phyloP scores from a whole-genome alignment of 1,140 invertebrate species.

The Nixonia krombeini region DNA sequence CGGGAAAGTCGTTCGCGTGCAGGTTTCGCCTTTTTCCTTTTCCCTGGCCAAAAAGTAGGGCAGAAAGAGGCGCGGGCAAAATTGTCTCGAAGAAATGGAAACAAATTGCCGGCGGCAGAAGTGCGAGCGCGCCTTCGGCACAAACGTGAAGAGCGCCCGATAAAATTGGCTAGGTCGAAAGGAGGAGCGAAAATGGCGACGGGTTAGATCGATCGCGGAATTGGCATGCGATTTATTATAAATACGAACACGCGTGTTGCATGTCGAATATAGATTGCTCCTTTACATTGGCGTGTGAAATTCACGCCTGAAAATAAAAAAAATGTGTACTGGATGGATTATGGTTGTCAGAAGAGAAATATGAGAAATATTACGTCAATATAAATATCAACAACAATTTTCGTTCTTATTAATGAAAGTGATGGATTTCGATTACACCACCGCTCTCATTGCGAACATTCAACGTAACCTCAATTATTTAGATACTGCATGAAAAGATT shows the following conservation, averaged over 20 bases:
- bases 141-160: conserved; percentile 26
- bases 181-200: conserved; percentile 36
- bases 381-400: too few relatives aligned
- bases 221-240: conserved; percentile 26
- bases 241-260: conserved; percentile 16
- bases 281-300: conserved; percentile 7
- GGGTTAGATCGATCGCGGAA: conserved; percentile 27
- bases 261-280: conserved; percentile 19
- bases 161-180: conserved; percentile 51
- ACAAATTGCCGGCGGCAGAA: conserved; percentile 55
- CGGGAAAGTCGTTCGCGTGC: conserved; percentile 20
- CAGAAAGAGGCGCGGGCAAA: conserved; percentile 46
- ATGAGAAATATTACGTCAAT: too few relatives aligned
- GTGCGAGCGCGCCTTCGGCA: conserved; percentile 20
- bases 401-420: too few relatives aligned
- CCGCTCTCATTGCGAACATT: too few relatives aligned
- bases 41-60: conserved; percentile 19
- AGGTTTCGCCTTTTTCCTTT: conserved; percentile 9
- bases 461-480: too few relatives aligned
- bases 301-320: neutral
- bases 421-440: too few relatives aligned
- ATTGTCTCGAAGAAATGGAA: conserved; percentile 60
- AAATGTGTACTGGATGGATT: conserved; percentile 4
- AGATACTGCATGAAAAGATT: too few relatives aligned
- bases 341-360: too few relatives aligned